Evolutionary conservation across 1,140 invertebrate genomes (phyloP).

Genomic region (Dreissena polymorpha): DNA sequence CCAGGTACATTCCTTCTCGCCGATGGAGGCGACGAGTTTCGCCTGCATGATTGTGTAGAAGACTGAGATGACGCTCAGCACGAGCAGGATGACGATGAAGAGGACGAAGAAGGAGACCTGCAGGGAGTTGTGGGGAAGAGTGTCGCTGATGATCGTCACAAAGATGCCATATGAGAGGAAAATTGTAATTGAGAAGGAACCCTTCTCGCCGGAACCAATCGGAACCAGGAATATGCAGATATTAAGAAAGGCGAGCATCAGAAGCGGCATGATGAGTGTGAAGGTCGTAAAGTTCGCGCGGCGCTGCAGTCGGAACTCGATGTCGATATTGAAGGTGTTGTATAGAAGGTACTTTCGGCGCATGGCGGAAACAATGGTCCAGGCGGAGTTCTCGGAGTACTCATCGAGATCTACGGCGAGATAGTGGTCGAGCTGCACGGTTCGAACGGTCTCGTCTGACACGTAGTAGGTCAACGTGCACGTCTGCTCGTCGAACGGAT

Average conservation of each 20-base stretch:
- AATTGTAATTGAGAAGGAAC: conserved; percentile 15
- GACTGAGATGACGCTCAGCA: conserved; percentile 17
- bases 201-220: conserved; percentile 25
- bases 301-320: conserved; percentile 7
- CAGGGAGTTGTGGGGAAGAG: conserved; percentile 14
- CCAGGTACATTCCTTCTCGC: neutral
- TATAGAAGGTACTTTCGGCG: neutral
- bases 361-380: neutral
- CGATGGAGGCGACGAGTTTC: conserved; percentile 19
- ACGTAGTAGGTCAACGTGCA: conserved; percentile 14
- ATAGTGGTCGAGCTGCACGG: neutral
- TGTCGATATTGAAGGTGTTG: conserved; percentile 13
- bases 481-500: conserved; percentile 27
- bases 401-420: neutral
- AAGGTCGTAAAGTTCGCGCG: conserved; percentile 15
- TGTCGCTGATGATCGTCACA: conserved; percentile 27
- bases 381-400: conserved; percentile 9
- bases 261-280: conserved; percentile 9
- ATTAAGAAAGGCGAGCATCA: conserved; percentile 16
- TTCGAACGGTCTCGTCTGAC: conserved; percentile 1
- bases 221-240: conserved; percentile 25
- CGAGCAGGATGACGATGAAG: neutral
- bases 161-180: conserved; percentile 34
- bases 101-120: conserved; percentile 26
- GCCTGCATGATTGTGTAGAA: conserved; percentile 30